These are phyloP conservation scores for Platycheirus albimanus DNA, from an alignment of 2,888 invertebrate species.

Conservation along the genomic window DNA sequence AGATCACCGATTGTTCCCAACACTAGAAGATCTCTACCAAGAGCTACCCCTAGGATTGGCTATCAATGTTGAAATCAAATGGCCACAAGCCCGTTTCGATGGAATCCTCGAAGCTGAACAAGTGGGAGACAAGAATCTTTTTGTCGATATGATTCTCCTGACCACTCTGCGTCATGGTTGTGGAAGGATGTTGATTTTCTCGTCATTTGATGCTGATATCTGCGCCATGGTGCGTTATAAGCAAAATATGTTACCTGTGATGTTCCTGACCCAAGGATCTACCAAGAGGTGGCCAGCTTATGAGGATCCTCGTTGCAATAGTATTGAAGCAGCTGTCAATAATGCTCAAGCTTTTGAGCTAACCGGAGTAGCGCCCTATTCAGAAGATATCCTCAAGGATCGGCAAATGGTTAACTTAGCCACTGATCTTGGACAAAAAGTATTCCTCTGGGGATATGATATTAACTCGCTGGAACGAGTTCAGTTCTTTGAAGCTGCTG, in stretches of 20 bases:
- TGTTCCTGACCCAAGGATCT: constrained; percentile 87
- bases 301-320: constrained; percentile 91
- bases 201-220: constrained; percentile 98
- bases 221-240: constrained; percentile 96
- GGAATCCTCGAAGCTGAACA: constrained; percentile 93
- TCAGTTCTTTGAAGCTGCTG: constrained; percentile 91
- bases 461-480: constrained; percentile 94
- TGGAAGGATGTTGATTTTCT: constrained; percentile 93
- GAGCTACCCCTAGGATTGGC: constrained; percentile 92
- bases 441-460: constrained; percentile 99
- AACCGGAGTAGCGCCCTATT: constrained; percentile 95
- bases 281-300: constrained; percentile 86
- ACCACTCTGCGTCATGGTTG: constrained; percentile 91
- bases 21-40: constrained; percentile 91
- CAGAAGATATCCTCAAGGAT: constrained; percentile 94
- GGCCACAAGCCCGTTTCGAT: constrained; percentile 94
- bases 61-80: constrained; percentile 99
- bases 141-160: constrained; percentile 92
- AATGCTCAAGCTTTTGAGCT: constrained; percentile 92
- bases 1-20: constrained; percentile 97
- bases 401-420: constrained; percentile 88
- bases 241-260: constrained; percentile 97
- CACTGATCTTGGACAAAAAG: constrained; percentile 90
- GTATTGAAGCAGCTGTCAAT: constrained; percentile 91
- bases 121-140: constrained; percentile 93